Evolutionary conservation across 2,113 vertebrate species (phyloP).

Genomic region (Solea senegalensis): DNA sequence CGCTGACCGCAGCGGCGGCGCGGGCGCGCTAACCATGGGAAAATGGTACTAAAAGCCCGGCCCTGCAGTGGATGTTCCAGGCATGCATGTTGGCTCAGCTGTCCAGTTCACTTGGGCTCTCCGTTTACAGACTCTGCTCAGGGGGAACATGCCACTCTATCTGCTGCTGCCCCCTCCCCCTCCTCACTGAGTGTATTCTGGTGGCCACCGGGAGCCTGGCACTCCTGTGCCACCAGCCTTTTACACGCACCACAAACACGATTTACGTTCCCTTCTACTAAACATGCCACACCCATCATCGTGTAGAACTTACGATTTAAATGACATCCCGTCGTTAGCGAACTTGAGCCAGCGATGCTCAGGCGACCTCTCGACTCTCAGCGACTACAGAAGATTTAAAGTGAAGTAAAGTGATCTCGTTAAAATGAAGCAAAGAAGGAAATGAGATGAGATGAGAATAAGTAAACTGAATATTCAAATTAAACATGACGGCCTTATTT

Average conservation of each 20-base stretch:
- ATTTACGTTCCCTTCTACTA: constrained; percentile 55
- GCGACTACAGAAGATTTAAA: not conserved
- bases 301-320: constrained; percentile 21
- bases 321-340: constrained; percentile 3
- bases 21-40: constrained; percentile 8
- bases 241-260: constrained; percentile 20
- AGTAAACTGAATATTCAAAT: too few species aligned
- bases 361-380: constrained; percentile 1
- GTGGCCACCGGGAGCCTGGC: constrained; percentile 38
- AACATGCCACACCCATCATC: constrained; percentile 42
- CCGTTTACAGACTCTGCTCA: constrained; percentile 63
- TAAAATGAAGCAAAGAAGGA: not conserved
- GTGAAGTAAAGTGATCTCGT: not conserved
- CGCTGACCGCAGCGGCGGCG: not conserved
- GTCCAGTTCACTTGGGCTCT: constrained; percentile 58
- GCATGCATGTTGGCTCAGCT: constrained; percentile 57
- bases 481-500: too few species aligned
- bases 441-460: too few species aligned
- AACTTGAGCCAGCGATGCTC: constrained; percentile 8
- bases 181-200: constrained; percentile 15
- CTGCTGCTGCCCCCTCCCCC: not conserved
- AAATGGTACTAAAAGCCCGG: constrained; percentile 24
- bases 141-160: constrained; percentile 45
- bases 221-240: constrained; percentile 23
- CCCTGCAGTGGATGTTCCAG: constrained; percentile 23